Evolutionary conservation across 2,888 invertebrate species (phyloP).

Genomic region (Pilophorus perplexus): DNA sequence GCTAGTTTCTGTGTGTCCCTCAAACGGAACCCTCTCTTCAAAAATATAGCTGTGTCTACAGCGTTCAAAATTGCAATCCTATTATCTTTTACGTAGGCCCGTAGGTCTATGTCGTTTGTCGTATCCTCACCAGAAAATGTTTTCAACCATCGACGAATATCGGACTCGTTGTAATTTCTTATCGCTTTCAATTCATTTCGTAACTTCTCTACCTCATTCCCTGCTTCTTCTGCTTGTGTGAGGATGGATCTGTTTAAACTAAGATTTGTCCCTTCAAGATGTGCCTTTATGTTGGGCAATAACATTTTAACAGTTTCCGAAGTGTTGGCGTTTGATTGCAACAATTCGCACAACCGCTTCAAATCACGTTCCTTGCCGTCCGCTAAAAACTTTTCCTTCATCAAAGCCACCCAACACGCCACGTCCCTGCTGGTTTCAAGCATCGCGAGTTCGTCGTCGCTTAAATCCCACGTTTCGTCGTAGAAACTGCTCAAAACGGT

Average conservation of each 20-base stretch:
- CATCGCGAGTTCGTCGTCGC: not conserved
- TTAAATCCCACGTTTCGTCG: conserved; percentile 6
- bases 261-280: too few species aligned
- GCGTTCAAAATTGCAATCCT: too few species aligned
- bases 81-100: too few species aligned
- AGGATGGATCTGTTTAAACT: too few species aligned
- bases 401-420: not conserved
- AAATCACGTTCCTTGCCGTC: not conserved
- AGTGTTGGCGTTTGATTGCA: conserved; percentile 43
- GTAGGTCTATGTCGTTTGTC: too few species aligned
- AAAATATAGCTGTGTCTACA: too few species aligned
- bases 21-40: not conserved
- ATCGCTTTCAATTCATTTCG: too few species aligned
- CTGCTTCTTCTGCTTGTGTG: too few species aligned
- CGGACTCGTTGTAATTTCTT: too few species aligned
- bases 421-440: not conserved
- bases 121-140: too few species aligned
- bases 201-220: too few species aligned
- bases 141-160: too few species aligned
- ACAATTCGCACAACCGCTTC: conserved; percentile 42
- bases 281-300: conserved; percentile 16
- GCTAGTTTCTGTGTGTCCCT: conserved; percentile 49
- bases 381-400: not conserved
- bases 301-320: conserved; percentile 29
- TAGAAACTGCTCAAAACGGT: not conserved